A percentile compares a stretch with the other conserved stretches of the same genome.
Conservation (phyloP, 2,888 invertebrate species). For the Trissonchulus latispiculum region DNA sequence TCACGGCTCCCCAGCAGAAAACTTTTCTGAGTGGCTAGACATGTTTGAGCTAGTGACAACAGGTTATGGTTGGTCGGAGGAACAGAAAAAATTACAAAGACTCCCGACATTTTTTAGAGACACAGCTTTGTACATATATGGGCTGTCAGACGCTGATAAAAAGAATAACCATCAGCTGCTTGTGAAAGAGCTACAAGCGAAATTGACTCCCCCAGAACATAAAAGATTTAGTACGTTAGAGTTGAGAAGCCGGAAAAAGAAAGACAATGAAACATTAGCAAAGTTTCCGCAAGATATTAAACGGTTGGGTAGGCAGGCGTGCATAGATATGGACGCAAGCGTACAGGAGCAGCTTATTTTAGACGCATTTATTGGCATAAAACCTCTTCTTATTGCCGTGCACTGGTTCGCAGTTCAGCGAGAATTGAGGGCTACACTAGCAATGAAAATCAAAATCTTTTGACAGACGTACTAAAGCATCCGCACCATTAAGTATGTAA, state of each 20-base stretch:
- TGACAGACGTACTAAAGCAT: too few species aligned
- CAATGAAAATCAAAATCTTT: too few species aligned
- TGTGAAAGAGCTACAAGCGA: not conserved
- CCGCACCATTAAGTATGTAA: too few species aligned
- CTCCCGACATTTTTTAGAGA: not conserved
- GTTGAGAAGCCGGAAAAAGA: not conserved
- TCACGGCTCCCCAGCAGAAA: not conserved
- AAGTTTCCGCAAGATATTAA: not conserved
- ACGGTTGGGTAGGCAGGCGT: not conserved
- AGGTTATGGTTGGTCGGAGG: not conserved
- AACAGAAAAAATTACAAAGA: not conserved
- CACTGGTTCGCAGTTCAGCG: too few species aligned
- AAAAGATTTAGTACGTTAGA: not conserved
- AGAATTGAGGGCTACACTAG: too few species aligned
- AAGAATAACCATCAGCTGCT: not conserved
- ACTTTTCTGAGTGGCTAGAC: not conserved
- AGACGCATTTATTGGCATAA: not conserved
- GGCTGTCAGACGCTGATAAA: not conserved
- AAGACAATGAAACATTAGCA: not conserved
- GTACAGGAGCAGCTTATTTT: not conserved
- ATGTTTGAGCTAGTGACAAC: not conserved
- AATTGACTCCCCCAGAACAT: not conserved
- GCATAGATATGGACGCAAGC: not conserved
- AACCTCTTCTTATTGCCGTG: too few species aligned
- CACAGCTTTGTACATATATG: not conserved